A percentile compares a stretch with the other conserved stretches of the same genome.
These are phyloP conservation scores for Mustela lutreola DNA, from an alignment of 2,113 vertebrate genomes.

Conservation along the genomic window DNA sequence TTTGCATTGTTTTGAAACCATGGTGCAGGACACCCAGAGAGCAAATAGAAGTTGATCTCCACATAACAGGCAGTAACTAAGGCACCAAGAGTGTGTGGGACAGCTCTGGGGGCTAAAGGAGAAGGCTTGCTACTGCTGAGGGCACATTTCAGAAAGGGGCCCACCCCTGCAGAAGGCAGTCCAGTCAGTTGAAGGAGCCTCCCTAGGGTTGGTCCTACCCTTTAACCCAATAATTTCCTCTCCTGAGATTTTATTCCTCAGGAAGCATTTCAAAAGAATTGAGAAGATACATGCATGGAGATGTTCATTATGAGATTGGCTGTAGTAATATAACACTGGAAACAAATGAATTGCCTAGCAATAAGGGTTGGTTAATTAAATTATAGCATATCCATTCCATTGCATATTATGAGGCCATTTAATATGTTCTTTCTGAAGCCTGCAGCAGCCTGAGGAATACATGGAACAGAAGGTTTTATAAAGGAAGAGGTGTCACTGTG, in stretches of 20 bases:
- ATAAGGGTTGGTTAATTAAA: conserved; percentile 61
- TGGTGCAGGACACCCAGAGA: conserved; percentile 69
- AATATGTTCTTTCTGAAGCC: conserved; percentile 33
- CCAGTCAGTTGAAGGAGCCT: background rate
- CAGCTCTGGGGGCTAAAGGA: conserved; percentile 34
- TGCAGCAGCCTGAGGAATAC: background rate
- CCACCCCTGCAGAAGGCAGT: background rate
- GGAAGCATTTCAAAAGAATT: conserved; percentile 43
- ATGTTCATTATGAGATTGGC: background rate
- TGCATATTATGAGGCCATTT: conserved; percentile 66
- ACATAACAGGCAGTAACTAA: conserved; percentile 75
- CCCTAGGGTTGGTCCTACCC: background rate
- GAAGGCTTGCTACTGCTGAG: background rate
- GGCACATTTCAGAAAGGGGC: conserved; percentile 27
- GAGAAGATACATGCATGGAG: conserved; percentile 42
- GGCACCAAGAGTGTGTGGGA: conserved; percentile 45
- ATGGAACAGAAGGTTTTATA: background rate
- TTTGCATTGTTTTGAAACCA: conserved; percentile 82
- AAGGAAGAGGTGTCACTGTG: background rate
- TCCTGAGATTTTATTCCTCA: conserved; percentile 45
- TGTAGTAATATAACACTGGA: background rate
- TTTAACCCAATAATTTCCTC: conserved; percentile 12
- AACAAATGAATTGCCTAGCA: conserved; percentile 51
- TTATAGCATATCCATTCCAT: conserved; percentile 53
- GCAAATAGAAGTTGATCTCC: conserved; percentile 79